A percentile compares a stretch with the other conserved stretches of the same genome.
Conservation (phyloP, 2,113 vertebrate species). For the Sula dactylatra region DNA sequence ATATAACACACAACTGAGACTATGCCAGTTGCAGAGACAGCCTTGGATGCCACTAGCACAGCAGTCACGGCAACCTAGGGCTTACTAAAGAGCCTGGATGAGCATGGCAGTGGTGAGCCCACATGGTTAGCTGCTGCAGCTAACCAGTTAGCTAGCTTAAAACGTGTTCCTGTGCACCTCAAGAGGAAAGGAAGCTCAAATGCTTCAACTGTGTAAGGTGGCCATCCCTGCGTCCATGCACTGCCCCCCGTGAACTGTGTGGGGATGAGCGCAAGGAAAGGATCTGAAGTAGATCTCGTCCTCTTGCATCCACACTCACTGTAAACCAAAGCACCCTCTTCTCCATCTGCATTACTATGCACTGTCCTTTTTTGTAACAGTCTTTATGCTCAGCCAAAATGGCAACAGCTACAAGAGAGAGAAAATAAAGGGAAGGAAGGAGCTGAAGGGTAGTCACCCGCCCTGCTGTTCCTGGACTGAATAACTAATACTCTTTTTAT, state of each 20-base stretch:
- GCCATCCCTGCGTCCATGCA: too few relatives aligned
- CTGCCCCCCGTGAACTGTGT: fast-evolving
- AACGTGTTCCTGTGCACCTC: fast-evolving
- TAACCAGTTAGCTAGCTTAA: neutral
- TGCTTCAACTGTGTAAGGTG: too few relatives aligned
- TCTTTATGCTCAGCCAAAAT: neutral
- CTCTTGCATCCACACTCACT: fast-evolving
- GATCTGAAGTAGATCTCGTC: neutral
- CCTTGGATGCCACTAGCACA: neutral
- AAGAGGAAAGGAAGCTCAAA: neutral
- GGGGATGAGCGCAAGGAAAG: fast-evolving
- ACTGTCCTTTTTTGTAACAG: neutral
- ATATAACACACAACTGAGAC: neutral
- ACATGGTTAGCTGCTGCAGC: fast-evolving
- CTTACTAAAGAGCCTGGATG: neutral
- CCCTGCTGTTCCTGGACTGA: conserved; percentile 1
- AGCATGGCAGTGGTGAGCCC: neutral
- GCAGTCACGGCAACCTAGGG: fast-evolving
- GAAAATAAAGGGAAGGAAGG: neutral
- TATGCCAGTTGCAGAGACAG: neutral
- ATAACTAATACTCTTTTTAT: conserved; percentile 32
- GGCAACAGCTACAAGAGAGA: neutral
- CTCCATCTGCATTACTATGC: neutral
- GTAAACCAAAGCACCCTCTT: neutral
- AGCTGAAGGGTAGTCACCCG: neutral